phyloP scores from a whole-genome alignment of 2,797 vertebrate species.

The Caiman crocodilus region DNA sequence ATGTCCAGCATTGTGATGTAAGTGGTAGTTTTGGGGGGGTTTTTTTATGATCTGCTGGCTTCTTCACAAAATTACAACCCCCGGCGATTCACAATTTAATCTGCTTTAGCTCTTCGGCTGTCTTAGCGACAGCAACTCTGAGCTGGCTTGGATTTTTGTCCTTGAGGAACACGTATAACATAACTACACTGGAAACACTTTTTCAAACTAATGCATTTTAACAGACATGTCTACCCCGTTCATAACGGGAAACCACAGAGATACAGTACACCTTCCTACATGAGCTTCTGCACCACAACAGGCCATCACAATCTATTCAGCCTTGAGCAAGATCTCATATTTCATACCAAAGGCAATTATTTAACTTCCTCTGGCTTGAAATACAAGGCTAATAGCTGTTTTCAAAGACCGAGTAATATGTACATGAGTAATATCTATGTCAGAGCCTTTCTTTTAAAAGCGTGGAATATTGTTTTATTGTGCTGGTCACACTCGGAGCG shows the following conservation, averaged over 20 bases:
- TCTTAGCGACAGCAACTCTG: background rate
- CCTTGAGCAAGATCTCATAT: background rate
- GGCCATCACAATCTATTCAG: accelerated
- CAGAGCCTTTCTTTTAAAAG: background rate
- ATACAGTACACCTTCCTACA: accelerated
- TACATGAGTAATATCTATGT: accelerated
- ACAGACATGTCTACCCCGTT: background rate
- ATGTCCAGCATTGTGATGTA: background rate
- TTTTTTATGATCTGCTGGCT: background rate
- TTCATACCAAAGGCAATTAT: background rate
- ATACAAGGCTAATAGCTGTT: background rate
- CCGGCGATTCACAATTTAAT: background rate
- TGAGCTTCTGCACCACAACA: background rate
- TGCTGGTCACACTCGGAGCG: background rate
- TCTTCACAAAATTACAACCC: background rate
- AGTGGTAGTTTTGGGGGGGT: too few species aligned
- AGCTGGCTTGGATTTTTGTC: background rate
- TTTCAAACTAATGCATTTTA: conserved; percentile 38
- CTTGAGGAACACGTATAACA: conserved; percentile 11
- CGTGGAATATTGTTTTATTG: accelerated
- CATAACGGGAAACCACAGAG: background rate
- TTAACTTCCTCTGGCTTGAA: background rate
- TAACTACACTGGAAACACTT: conserved; percentile 46
- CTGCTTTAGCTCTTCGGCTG: background rate
- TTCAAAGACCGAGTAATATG: background rate